phyloP scores from a whole-genome alignment of 2,797 vertebrate species.

The Lagodon rhomboides region DNA sequence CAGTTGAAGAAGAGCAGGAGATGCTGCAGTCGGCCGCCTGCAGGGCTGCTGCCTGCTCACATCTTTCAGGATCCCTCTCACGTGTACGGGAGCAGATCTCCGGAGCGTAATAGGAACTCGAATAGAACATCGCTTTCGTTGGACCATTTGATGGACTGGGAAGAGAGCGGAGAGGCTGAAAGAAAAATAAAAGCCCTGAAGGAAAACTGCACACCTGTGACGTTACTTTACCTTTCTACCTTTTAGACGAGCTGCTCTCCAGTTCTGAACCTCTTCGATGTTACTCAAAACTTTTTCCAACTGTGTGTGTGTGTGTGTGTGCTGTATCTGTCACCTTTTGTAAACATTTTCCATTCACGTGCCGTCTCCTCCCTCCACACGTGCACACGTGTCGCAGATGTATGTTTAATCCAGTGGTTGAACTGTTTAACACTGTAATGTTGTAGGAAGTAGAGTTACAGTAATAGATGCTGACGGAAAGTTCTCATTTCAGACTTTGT shows the following conservation, averaged over 20 bases:
- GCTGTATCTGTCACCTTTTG: conserved; percentile 37
- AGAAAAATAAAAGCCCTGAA: conserved; percentile 3
- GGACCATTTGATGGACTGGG: conserved; percentile 15
- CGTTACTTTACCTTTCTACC: conserved; percentile 40
- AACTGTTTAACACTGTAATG: conserved; percentile 29
- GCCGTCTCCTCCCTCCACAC: conserved; percentile 24
- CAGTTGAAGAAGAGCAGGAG: conserved; percentile 30
- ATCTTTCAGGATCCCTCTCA: conserved; percentile 14
- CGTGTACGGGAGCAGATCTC: not conserved
- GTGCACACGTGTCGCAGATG: conserved; percentile 20
- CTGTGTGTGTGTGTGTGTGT: conserved; percentile 11
- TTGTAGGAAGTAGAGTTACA: conserved; percentile 56
- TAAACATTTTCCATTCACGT: conserved; percentile 33
- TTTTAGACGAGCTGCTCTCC: conserved; percentile 55
- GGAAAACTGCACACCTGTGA: conserved; percentile 43
- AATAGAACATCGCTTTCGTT: conserved; percentile 14
- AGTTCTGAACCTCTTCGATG: conserved; percentile 15
- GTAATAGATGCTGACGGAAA: conserved; percentile 41
- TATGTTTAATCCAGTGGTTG: conserved; percentile 39
- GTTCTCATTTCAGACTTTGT: conserved; percentile 28
- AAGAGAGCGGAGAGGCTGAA: conserved; percentile 19
- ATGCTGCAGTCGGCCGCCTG: not conserved
- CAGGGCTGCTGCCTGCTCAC: not conserved
- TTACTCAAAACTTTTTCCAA: conserved; percentile 25
- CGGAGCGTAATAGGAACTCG: not conserved